A percentile compares a stretch with the other conserved stretches of the same genome.
Evolutionary conservation across 2,888 invertebrate genomes (phyloP).

Genomic region (Drosophila longiperda): DNA sequence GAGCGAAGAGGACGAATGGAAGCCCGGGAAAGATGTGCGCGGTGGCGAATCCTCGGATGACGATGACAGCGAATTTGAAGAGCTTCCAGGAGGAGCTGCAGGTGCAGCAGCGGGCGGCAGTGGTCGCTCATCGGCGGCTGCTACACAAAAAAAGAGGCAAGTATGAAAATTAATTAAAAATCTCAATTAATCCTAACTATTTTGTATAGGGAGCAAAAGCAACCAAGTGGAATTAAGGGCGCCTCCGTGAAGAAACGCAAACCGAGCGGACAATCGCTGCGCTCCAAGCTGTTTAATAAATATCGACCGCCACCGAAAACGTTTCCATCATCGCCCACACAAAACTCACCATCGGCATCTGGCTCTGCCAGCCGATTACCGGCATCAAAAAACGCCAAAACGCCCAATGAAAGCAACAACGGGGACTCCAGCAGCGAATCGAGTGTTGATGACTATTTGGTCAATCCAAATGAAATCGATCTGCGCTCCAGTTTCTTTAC

Average conservation of each 20-base stretch:
- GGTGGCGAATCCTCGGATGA: conserved; percentile 84
- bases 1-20: conserved; percentile 85
- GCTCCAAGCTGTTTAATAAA: conserved; percentile 80
- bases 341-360: conserved; percentile 80
- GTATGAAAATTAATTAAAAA: conserved; percentile 12
- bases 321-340: conserved; percentile 65
- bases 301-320: conserved; percentile 82
- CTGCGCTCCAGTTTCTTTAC: conserved; percentile 86
- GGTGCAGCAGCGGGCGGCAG: conserved; percentile 42
- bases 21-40: conserved; percentile 70
- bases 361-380: conserved; percentile 50
- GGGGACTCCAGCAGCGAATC: conserved; percentile 60
- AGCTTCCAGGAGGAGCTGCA: conserved; percentile 46
- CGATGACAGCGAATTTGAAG: conserved; percentile 83
- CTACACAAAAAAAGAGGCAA: conserved; percentile 57
- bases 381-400: conserved; percentile 81
- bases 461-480: conserved; percentile 86
- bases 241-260: conserved; percentile 78
- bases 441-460: conserved; percentile 81
- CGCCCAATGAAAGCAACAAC: conserved; percentile 77
- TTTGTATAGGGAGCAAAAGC: conserved; percentile 60
- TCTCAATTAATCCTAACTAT: neutral
- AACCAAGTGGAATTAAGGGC: conserved; percentile 70
- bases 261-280: conserved; percentile 74
- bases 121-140: conserved; percentile 52